Conservation (phyloP, 2,888 invertebrate genomes). For the Steinernema hermaphroditum region DNA sequence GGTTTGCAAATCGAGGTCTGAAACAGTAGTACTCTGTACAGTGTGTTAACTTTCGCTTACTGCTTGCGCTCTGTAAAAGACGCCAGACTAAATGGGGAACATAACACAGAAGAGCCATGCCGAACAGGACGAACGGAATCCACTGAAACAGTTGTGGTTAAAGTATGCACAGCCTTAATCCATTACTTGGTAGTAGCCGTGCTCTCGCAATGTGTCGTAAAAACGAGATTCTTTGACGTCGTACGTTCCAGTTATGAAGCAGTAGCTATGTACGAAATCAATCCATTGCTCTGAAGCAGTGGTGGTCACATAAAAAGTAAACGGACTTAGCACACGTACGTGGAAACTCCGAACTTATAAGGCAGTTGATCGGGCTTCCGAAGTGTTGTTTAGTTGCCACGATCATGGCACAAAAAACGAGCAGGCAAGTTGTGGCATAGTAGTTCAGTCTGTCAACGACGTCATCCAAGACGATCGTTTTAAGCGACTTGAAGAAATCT, state of each 20-base stretch:
- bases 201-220: neutral
- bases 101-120: neutral
- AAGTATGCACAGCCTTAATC: neutral
- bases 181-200: conserved; percentile 7
- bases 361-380: conserved; percentile 3
- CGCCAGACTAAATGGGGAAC: conserved; percentile 11
- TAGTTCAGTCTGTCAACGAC: conserved; percentile 10
- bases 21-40: too few relatives aligned
- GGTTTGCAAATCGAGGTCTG: conserved; percentile 6
- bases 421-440: neutral
- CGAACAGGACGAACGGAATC: conserved; percentile 12
- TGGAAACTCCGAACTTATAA: conserved; percentile 10
- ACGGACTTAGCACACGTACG: neutral
- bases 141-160: neutral
- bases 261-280: neutral
- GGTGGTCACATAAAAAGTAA: too few relatives aligned
- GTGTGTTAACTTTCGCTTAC: neutral
- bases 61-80: conserved; percentile 6
- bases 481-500: neutral
- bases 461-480: neutral
- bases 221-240: neutral
- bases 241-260: conserved; percentile 23
- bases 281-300: neutral
- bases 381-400: conserved; percentile 7
- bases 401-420: neutral